phyloP scores from a whole-genome alignment of 2,888 invertebrate species.

The Dioctria rufipes region DNA sequence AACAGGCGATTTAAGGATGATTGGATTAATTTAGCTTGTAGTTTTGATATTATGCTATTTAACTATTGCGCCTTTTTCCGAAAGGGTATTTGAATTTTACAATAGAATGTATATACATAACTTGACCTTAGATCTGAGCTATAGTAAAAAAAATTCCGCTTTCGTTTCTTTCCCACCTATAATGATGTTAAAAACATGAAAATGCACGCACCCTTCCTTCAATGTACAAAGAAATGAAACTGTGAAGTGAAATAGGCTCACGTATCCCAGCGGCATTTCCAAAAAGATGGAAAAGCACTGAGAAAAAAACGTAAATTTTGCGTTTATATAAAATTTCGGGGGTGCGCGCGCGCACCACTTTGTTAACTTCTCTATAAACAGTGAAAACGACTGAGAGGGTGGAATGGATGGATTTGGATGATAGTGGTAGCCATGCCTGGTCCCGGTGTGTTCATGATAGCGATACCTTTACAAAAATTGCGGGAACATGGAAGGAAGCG shows the following conservation, averaged over 20 bases:
- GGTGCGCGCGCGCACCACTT: slow-evolving; percentile 47
- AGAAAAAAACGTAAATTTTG: slow-evolving; percentile 46
- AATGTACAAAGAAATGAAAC: slow-evolving; percentile 4
- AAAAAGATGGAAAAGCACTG: slow-evolving; percentile 16
- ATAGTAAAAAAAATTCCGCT: too few species aligned
- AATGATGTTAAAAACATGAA: background rate
- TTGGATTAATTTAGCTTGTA: too few species aligned
- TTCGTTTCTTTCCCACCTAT: background rate
- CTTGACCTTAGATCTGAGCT: too few species aligned
- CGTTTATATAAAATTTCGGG: slow-evolving; percentile 48
- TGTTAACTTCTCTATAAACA: background rate
- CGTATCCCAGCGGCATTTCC: slow-evolving; percentile 36
- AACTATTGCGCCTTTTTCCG: too few species aligned
- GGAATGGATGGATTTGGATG: background rate
- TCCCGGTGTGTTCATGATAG: slow-evolving; percentile 30
- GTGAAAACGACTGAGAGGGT: slow-evolving; percentile 31
- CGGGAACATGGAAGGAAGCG: slow-evolving; percentile 13
- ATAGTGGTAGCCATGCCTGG: slow-evolving; percentile 22
- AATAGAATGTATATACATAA: too few species aligned
- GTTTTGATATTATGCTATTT: too few species aligned
- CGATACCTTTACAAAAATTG: slow-evolving; percentile 30
- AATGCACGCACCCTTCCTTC: slow-evolving; percentile 20
- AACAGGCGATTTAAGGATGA: too few species aligned
- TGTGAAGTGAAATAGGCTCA: background rate
- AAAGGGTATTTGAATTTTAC: too few species aligned